These are phyloP conservation scores for Campoletis sonorensis DNA, from an alignment of 1,140 invertebrate genomes.

Conservation along the genomic window DNA sequence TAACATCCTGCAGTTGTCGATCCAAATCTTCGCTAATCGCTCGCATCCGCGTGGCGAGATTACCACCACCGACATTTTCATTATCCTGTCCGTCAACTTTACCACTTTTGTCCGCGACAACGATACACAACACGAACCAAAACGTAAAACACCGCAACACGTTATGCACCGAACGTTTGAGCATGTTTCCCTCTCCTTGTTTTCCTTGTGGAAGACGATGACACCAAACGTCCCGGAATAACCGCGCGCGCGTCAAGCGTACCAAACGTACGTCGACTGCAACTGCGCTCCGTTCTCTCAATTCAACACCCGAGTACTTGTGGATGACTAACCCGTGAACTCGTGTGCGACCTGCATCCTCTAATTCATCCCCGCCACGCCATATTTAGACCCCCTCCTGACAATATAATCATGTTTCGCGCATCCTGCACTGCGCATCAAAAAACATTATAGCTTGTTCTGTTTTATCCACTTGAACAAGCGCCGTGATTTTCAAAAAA, in stretches of 20 bases:
- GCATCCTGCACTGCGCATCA: too few species aligned
- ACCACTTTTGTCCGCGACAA: not conserved
- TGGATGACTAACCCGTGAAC: not conserved
- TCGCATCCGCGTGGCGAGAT: slow-evolving; percentile 64
- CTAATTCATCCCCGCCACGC: too few species aligned
- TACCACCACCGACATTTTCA: slow-evolving; percentile 20
- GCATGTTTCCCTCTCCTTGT: slow-evolving; percentile 20
- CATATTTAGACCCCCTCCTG: too few species aligned
- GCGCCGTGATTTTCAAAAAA: too few species aligned
- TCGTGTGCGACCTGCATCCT: too few species aligned
- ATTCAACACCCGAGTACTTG: not conserved
- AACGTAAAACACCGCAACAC: slow-evolving; percentile 4
- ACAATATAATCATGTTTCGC: too few species aligned
- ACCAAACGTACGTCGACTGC: not conserved
- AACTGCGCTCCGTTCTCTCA: not conserved
- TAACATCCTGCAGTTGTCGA: slow-evolving; percentile 72
- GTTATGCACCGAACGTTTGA: slow-evolving; percentile 3
- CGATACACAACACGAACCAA: slow-evolving; percentile 11
- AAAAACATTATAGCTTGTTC: too few species aligned
- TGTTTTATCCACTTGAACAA: too few species aligned
- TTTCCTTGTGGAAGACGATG: not conserved
- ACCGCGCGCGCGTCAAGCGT: slow-evolving; percentile 6
- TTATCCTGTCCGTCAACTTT: not conserved
- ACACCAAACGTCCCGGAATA: not conserved
- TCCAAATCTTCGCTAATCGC: slow-evolving; percentile 74